Conservation (phyloP, 2,888 invertebrate species). For the Agriopis leucophaearia region DNA sequence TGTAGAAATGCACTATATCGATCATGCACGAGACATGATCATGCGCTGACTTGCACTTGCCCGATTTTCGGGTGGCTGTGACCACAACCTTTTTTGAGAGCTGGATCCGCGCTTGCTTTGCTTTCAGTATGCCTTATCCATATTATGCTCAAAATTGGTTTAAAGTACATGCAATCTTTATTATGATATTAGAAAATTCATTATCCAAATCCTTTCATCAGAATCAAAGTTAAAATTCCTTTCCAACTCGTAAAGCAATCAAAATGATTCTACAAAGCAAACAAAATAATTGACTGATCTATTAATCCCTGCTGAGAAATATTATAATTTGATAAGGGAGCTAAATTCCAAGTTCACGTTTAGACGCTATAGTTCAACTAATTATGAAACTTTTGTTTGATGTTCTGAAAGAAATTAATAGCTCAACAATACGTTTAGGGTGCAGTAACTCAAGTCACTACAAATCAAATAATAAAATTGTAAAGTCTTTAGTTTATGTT, state of each 20-base stretch:
- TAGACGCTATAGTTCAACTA: constrained; percentile 44
- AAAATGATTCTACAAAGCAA: constrained; percentile 31
- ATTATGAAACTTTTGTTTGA: constrained; percentile 53
- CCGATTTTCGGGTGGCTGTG: too few relatives aligned
- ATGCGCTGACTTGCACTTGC: too few relatives aligned
- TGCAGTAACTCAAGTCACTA: constrained; percentile 22
- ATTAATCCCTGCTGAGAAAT: constrained; percentile 27
- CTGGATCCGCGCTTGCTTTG: too few relatives aligned
- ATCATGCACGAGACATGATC: too few relatives aligned
- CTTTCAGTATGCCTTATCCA: too few relatives aligned
- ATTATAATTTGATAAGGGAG: constrained; percentile 34
- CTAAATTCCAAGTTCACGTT: constrained; percentile 32
- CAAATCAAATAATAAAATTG: too few relatives aligned
- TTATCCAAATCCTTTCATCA: constrained; percentile 12
- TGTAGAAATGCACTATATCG: too few relatives aligned
- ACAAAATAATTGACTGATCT: constrained; percentile 31
- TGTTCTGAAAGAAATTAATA: constrained; percentile 48
- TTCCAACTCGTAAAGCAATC: constrained; percentile 21
- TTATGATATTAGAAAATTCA: background rate
- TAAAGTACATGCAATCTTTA: background rate
- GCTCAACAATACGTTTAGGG: background rate
- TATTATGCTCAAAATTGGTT: too few relatives aligned
- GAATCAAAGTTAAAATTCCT: constrained; percentile 13
- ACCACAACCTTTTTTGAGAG: too few relatives aligned
- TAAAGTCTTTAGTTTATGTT: too few relatives aligned